phyloP scores from a whole-genome alignment of 1,140 invertebrate species.

The Solen grandis region DNA sequence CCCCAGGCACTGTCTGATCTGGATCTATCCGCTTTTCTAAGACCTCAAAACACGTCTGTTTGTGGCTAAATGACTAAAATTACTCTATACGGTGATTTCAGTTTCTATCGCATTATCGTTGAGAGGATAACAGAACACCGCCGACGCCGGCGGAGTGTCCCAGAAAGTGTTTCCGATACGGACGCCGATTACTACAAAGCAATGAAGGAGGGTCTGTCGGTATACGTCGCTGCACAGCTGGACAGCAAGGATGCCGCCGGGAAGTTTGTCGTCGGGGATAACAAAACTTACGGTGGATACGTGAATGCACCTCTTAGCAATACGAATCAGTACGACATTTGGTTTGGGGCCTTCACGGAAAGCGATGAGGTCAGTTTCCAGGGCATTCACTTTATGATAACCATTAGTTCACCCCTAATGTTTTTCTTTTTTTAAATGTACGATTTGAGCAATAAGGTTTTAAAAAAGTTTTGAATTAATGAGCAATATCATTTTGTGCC shows the following conservation, averaged over 20 bases:
- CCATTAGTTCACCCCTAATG: background rate
- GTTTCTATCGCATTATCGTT: conserved; percentile 69
- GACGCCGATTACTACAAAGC: conserved; percentile 80
- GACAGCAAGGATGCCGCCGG: conserved; percentile 68
- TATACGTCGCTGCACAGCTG: conserved; percentile 91
- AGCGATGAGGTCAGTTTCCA: conserved; percentile 65
- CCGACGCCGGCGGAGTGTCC: conserved; percentile 21
- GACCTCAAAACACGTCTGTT: too few relatives aligned
- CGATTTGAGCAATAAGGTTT: too few relatives aligned
- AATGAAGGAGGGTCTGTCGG: conserved; percentile 84
- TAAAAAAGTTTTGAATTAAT: too few relatives aligned
- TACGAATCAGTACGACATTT: conserved; percentile 85
- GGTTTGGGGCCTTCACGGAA: conserved; percentile 83
- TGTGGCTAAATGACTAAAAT: too few relatives aligned
- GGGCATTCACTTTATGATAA: background rate
- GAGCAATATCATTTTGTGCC: too few relatives aligned
- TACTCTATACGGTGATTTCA: too few relatives aligned
- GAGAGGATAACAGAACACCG: conserved; percentile 52
- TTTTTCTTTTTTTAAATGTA: too few relatives aligned
- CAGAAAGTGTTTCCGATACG: conserved; percentile 52
- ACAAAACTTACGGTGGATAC: conserved; percentile 87
- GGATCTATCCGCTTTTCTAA: too few relatives aligned
- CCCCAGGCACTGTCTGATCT: too few relatives aligned
- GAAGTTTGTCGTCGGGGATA: conserved; percentile 90
- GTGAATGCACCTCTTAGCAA: conserved; percentile 89